These are phyloP conservation scores for Melikaiella ostensackeni DNA, from an alignment of 2,888 invertebrate genomes.

Conservation along the genomic window DNA sequence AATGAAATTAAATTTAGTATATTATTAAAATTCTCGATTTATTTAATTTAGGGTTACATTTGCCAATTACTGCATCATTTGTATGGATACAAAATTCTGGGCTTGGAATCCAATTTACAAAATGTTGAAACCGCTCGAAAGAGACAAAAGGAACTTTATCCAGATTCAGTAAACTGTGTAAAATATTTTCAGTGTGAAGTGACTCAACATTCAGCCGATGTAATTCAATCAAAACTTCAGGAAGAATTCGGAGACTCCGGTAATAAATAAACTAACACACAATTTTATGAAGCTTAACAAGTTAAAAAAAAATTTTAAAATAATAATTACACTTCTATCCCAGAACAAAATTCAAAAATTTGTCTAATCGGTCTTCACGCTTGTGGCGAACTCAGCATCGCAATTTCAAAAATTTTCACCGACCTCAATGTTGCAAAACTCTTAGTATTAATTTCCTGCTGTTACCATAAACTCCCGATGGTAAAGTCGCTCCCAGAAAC, in stretches of 20 bases:
- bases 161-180: constrained; percentile 79
- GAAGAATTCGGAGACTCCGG: constrained; percentile 73
- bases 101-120: constrained; percentile 82
- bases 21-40: constrained; percentile 46
- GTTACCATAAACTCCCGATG: constrained; percentile 85
- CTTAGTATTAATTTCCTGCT: constrained; percentile 86
- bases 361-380: constrained; percentile 85
- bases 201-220: constrained; percentile 77
- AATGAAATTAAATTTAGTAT: constrained; percentile 9
- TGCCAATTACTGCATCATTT: constrained; percentile 82
- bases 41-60: constrained; percentile 82
- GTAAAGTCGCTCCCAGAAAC: constrained; percentile 45
- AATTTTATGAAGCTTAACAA: background rate
- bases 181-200: constrained; percentile 81
- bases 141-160: constrained; percentile 80
- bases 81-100: constrained; percentile 82
- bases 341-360: constrained; percentile 59
- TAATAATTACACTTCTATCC: background rate
- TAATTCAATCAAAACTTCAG: constrained; percentile 76
- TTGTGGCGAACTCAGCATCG: constrained; percentile 87
- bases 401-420: constrained; percentile 83
- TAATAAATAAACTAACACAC: background rate
- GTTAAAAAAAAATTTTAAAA: background rate
- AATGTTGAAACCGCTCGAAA: constrained; percentile 80
- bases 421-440: constrained; percentile 79